A percentile compares a stretch with the other conserved stretches of the same genome.
These are phyloP conservation scores for Brachionus paranguensis DNA, from an alignment of 1,140 invertebrate species.

Conservation along the genomic window DNA sequence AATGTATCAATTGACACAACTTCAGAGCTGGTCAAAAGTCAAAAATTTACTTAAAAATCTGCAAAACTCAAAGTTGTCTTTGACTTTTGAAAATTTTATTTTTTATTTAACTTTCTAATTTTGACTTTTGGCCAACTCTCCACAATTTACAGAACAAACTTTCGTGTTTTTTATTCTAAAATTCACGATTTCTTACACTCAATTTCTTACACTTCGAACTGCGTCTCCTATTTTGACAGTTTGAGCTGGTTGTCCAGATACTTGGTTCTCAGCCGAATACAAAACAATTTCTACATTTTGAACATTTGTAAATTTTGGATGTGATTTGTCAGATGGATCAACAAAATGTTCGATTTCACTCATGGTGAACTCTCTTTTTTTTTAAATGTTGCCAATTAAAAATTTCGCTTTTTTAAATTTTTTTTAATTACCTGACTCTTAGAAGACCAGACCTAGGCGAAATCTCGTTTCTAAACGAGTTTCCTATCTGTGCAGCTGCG, in stretches of 20 bases:
- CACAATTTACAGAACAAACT: too few species aligned
- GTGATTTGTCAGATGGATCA: constrained; percentile 77
- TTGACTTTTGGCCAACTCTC: too few species aligned
- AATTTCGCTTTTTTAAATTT: not conserved
- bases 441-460: constrained; percentile 93
- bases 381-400: not conserved
- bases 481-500: constrained; percentile 93
- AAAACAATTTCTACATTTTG: constrained; percentile 69
- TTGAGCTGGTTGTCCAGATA: constrained; percentile 61
- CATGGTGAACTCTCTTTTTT: constrained; percentile 87
- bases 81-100: too few species aligned
- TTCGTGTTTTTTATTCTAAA: not conserved
- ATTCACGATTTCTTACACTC: too few species aligned
- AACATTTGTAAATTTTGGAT: constrained; percentile 77
- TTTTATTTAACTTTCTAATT: too few species aligned
- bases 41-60: too few species aligned
- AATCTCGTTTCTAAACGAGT: constrained; percentile 98
- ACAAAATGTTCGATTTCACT: constrained; percentile 99
- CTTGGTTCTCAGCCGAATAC: constrained; percentile 92
- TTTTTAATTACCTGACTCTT: constrained; percentile 65
- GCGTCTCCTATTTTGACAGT: constrained; percentile 52
- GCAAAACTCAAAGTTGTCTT: too few species aligned
- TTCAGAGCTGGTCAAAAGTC: too few species aligned
- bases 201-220: constrained; percentile 53
- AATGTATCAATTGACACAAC: too few species aligned